Conservation (phyloP, 2,888 invertebrate species). For the Ryuthela nishihirai region DNA sequence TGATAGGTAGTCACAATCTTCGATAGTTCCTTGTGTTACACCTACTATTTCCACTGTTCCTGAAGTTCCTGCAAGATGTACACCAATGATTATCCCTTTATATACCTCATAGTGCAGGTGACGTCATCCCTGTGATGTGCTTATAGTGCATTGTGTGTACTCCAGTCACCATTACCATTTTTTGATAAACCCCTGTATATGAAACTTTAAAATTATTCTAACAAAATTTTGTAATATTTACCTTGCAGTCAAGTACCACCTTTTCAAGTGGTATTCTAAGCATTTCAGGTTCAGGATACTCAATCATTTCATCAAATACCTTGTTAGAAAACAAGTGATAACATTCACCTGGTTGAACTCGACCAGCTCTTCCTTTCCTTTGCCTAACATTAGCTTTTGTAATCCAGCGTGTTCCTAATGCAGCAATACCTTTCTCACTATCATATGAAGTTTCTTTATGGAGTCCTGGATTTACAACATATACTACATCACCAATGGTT, state of each 20-base stretch:
- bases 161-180: no score
- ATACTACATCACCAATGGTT: conserved; percentile 91
- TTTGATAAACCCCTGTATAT: no score
- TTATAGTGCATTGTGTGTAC: no score
- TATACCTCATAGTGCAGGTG: no score
- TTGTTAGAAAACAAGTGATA: conserved; percentile 73
- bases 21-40: no score
- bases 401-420: conserved; percentile 69
- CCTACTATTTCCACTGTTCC: no score
- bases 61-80: no score
- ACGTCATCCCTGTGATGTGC: no score
- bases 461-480: conserved; percentile 81
- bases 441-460: conserved; percentile 65
- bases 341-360: conserved; percentile 81
- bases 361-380: conserved; percentile 80
- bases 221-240: no score
- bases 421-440: conserved; percentile 65
- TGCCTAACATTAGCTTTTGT: conserved; percentile 80
- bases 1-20: no score
- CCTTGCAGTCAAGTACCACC: conserved; percentile 70
- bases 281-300: conserved; percentile 77
- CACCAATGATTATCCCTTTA: no score
- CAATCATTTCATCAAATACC: conserved; percentile 60
- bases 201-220: no score
- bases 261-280: conserved; percentile 76